These are phyloP conservation scores for Stenopsyche tienmushanensis DNA, from an alignment of 1,140 invertebrate genomes.

Conservation along the genomic window DNA sequence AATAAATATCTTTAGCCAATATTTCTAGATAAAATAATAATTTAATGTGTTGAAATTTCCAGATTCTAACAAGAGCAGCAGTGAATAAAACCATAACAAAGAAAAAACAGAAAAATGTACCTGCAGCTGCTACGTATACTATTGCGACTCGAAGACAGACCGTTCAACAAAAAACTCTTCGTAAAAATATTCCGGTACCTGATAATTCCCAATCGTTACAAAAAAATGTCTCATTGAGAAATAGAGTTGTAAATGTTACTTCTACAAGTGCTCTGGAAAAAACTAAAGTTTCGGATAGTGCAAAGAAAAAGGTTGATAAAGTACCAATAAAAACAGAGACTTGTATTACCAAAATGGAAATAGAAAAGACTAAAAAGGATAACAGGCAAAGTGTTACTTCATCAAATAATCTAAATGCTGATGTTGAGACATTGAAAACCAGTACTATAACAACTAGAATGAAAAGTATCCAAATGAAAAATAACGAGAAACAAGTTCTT, in stretches of 20 bases:
- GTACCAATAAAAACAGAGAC: not conserved
- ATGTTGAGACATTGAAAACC: not conserved
- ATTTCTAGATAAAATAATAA: too few relatives aligned
- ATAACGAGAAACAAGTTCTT: not conserved
- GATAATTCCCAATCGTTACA: not conserved
- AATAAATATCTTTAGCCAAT: too few relatives aligned
- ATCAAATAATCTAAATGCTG: not conserved
- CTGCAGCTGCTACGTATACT: slow-evolving; percentile 8
- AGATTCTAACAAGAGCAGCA: slow-evolving; percentile 26
- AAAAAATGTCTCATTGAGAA: slow-evolving; percentile 13
- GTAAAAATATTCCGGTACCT: slow-evolving; percentile 6
- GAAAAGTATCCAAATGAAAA: not conserved
- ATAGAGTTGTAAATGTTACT: slow-evolving; percentile 12
- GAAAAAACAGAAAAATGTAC: not conserved
- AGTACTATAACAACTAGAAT: not conserved
- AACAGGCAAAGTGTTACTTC: not conserved
- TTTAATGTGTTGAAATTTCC: too few relatives aligned
- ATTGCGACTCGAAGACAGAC: slow-evolving; percentile 19
- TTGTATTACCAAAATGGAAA: not conserved
- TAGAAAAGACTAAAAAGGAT: not conserved
- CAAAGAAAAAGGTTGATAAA: slow-evolving; percentile 20
- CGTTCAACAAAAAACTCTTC: slow-evolving; percentile 14
- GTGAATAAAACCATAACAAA: slow-evolving; percentile 13
- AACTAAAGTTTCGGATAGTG: not conserved
- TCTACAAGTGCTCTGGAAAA: slow-evolving; percentile 1